These are phyloP conservation scores for Ceuthmochares aereus DNA, from an alignment of 2,113 vertebrate species.

Conservation along the genomic window DNA sequence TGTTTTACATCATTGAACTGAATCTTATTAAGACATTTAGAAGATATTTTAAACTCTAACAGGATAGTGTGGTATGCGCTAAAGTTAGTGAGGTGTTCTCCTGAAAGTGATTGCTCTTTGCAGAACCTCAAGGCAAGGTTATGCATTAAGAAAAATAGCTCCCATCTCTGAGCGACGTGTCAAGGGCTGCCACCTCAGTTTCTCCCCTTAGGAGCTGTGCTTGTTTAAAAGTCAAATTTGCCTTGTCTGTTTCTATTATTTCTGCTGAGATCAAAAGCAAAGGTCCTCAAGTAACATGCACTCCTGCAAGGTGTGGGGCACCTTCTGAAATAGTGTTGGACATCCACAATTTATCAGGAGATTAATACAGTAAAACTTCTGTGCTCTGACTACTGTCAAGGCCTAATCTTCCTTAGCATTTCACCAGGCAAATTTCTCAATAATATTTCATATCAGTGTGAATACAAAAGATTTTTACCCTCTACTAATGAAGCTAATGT, in stretches of 20 bases:
- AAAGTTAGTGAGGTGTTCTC: background rate
- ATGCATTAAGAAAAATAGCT: background rate
- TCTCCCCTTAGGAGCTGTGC: background rate
- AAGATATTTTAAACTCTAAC: conserved; percentile 11
- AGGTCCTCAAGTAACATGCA: background rate
- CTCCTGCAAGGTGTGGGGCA: background rate
- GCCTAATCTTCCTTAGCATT: background rate
- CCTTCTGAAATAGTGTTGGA: background rate
- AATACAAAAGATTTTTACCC: background rate
- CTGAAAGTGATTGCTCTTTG: background rate
- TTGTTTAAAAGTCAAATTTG: background rate
- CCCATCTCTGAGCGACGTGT: background rate
- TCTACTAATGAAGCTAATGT: background rate
- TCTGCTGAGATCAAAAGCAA: background rate
- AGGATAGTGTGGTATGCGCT: conserved; percentile 5
- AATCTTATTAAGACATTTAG: conserved; percentile 28
- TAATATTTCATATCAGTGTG: background rate
- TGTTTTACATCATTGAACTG: conserved; percentile 43
- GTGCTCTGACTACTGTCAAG: background rate
- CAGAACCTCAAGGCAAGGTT: background rate
- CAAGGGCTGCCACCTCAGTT: background rate
- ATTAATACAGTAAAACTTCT: background rate
- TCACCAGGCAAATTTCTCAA: background rate
- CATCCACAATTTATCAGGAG: background rate
- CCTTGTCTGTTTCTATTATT: background rate